Evolutionary conservation across 2,888 invertebrate genomes (phyloP), one percentile per base, ranked within the genome.

Genomic region (Leucozona laternaria): DNA sequence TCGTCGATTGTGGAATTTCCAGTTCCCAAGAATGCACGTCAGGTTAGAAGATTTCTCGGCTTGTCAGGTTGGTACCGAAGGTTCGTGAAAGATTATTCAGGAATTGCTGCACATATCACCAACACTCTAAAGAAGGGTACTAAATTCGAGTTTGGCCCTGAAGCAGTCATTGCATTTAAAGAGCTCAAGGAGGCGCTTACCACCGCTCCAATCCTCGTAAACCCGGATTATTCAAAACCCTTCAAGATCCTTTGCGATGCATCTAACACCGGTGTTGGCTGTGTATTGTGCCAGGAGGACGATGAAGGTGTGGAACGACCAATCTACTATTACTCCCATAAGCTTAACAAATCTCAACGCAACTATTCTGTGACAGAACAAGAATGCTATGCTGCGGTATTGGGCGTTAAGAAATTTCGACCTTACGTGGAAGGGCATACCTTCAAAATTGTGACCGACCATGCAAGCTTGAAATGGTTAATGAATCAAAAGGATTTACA

Each of bases 181-280:
- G 15, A 55, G 7, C 28, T 28, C 15, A 55, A 55, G 15, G 55
- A 31, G 15, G 55, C 55, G 7, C 31, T 55, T 28, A 55, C n/a
- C 7, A 28, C 28, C n/a, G n/a, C n/a, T n/a, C n/a, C n/a, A n/a
- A n/a, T n/a, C n/a, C n/a, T n/a, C n/a, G n/a, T n/a, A n/a, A n/a
- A n/a, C 31, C 28, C 55, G n/a, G 17, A 70, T 17, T 70, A 60
- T 17, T 13, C 1, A 15, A 50, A 8, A 13, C 70, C 55, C 1
- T 70, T 70, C 10, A 20, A 31, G 4, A 55, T 55, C n/a, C 50
- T 50, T 50, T 66, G 64, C 13, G 64, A 48, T 6, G 64, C 66
- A 5, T 53, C 53, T 0, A 53, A 15, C 6, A 53, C 25, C 15
- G 17, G 57, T 0, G 31, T 57, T 11, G 57, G 57, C 4, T 57